These are phyloP conservation scores for Siderastrea radians DNA, from an alignment of 92 coral and sea anemone genomes.

Conservation along the genomic window DNA sequence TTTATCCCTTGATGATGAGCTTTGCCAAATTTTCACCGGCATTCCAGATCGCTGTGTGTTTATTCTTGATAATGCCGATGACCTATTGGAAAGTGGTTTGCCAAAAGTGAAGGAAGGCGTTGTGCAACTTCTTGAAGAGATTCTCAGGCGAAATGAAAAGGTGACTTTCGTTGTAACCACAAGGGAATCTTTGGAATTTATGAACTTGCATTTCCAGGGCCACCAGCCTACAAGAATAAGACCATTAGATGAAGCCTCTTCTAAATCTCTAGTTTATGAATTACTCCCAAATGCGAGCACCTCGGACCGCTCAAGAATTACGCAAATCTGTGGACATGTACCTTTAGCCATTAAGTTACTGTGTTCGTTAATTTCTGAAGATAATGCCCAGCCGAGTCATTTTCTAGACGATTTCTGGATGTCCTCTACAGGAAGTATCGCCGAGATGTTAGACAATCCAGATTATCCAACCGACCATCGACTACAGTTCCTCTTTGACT, in stretches of 20 bases:
- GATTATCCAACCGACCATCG: constrained; percentile 27
- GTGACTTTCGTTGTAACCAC: constrained; percentile 35
- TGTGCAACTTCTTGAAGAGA: constrained; percentile 17
- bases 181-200: constrained; percentile 28
- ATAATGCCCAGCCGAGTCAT: not conserved
- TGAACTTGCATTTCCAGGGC: constrained; percentile 25
- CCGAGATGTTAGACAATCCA: constrained; percentile 39
- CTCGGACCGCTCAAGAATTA: not conserved
- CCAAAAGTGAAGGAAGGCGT: constrained; percentile 35
- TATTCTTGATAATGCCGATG: constrained; percentile 59
- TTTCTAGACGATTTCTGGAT: not conserved
- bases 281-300: constrained; percentile 4
- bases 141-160: constrained; percentile 11
- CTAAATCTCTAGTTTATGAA: not conserved
- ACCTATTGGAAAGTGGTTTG: constrained; percentile 21
- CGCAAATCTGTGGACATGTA: constrained; percentile 41
- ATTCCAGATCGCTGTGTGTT: not conserved
- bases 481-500: constrained; percentile 33
- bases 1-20: constrained; percentile 21
- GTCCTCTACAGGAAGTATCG: not conserved
- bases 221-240: constrained; percentile 35
- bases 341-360: constrained; percentile 50
- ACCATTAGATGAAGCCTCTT: constrained; percentile 4
- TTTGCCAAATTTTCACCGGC: constrained; percentile 16
- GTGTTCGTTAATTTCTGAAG: constrained; percentile 25